Conservation (phyloP, 2,888 invertebrate genomes). For the Acanthacorydalis orientalis region DNA sequence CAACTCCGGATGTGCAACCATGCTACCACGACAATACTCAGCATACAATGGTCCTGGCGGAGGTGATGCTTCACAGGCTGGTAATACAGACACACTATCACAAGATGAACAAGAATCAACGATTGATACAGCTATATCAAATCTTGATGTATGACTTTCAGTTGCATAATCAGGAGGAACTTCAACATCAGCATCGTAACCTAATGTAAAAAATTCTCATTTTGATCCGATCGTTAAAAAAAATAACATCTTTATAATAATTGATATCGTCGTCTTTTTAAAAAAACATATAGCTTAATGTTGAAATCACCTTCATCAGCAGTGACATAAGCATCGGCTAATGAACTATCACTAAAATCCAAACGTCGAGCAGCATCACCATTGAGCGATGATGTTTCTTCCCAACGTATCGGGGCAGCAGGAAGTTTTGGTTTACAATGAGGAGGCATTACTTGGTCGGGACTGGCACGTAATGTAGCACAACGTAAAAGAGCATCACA, state of each 20-base stretch:
- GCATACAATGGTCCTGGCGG: slow-evolving; percentile 3
- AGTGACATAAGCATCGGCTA: slow-evolving; percentile 25
- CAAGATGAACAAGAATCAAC: slow-evolving; percentile 4
- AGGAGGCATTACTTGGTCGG: slow-evolving; percentile 33
- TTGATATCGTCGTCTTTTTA: background rate
- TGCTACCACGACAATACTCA: slow-evolving; percentile 4
- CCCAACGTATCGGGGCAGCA: slow-evolving; percentile 15
- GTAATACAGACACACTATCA: slow-evolving; percentile 1
- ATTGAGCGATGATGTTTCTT: slow-evolving; percentile 12
- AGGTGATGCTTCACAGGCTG: background rate
- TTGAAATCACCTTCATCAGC: slow-evolving; percentile 47
- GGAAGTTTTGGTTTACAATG: slow-evolving; percentile 26
- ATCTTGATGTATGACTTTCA: background rate
- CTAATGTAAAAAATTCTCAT: background rate
- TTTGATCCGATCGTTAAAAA: background rate
- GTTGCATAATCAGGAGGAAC: slow-evolving; percentile 13
- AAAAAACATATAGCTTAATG: background rate
- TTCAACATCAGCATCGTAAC: slow-evolving; percentile 39
- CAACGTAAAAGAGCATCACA: slow-evolving; percentile 38
- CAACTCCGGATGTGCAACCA: slow-evolving; percentile 35
- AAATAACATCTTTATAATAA: background rate
- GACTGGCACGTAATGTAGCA: slow-evolving; percentile 31
- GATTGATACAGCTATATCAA: background rate
- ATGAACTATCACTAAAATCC: slow-evolving; percentile 8
- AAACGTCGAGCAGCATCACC: background rate